Base-by-base conservation (phyloP, 1,140 invertebrate genomes). In the Vollenhovia emeryi region DNA sequence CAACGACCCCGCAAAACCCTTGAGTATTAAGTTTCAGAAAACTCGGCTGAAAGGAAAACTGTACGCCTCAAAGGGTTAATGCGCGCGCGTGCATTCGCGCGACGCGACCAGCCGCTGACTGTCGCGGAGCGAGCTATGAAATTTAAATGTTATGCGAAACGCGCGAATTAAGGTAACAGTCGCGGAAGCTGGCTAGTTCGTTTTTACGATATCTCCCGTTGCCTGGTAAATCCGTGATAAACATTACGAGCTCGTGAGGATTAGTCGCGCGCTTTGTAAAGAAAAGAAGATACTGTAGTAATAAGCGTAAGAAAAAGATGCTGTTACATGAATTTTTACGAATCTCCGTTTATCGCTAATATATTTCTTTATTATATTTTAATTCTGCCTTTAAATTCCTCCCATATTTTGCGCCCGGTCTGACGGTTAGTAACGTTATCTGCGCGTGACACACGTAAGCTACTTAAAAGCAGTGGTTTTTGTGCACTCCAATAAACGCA, bases 81-180 rank as follows among this genome's bases (percentile, higher is more conserved):
- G 69, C 87, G 13, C 69, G 82, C 40, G 33, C 75, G 57, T 66
- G 45, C 50, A 73, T 85, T 75, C 24, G 66, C 59, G 43, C 74
- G 52, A 43, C 15, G 24, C 50, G 71, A 50, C 43, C 24, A 24
- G 13, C 24, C 27, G 11, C 33, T 84, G n/a, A n/a, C 80, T 84
- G 80, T 83, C 79, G 69, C n/a, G 45, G 57, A 30, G 18, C 60
- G 74, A 79, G 48, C 57, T 79, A 66, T 78, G 74, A 84, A 84
- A 78, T 84, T 78, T 78, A 64, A 36, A 79, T 66, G 48, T 84
- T 84, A 82, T 69, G 64, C 66, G 48, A 69, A 55, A 80, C 50
- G 66, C 78, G 50, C 78, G 43, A 82, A 82, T 82, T 73, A 73
- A 71, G 64, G 48, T 73, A 82, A 82, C 45, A 57, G 48, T 71